Evolutionary conservation across 2,888 invertebrate species (phyloP).

Genomic region (Sesia bembeciformis): DNA sequence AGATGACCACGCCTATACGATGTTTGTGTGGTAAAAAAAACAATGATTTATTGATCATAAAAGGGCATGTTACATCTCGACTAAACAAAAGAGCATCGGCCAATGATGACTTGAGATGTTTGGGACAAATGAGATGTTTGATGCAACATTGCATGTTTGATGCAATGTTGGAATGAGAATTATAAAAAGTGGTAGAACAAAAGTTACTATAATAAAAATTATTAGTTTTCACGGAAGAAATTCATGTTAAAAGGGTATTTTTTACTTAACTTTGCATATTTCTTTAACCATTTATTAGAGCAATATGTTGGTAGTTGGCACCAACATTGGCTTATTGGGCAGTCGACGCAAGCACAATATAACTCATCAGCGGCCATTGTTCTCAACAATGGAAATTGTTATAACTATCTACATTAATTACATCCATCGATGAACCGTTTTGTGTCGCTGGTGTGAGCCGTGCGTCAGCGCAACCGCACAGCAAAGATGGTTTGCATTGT

Average conservation of each 20-base stretch:
- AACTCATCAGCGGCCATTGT: conserved; percentile 7
- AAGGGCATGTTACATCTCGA: neutral
- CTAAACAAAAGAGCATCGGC: neutral
- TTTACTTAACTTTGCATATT: too few relatives aligned
- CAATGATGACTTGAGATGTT: neutral
- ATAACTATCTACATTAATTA: neutral
- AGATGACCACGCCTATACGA: too few relatives aligned
- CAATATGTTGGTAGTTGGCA: neutral
- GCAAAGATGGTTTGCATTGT: too few relatives aligned
- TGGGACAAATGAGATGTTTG: neutral
- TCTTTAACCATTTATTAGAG: too few relatives aligned
- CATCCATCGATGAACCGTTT: neutral
- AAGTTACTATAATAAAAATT: too few relatives aligned
- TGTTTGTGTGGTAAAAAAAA: neutral
- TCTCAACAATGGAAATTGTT: conserved; percentile 3
- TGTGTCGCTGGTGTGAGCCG: neutral
- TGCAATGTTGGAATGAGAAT: neutral
- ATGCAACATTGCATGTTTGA: neutral
- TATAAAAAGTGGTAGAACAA: too few relatives aligned
- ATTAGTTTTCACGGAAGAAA: too few relatives aligned
- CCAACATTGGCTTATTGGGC: neutral
- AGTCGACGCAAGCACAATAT: conserved; percentile 1
- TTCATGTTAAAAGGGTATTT: too few relatives aligned
- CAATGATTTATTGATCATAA: neutral
- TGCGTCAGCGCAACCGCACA: neutral